A percentile compares a stretch with the other conserved stretches of the same genome.
phyloP scores from a whole-genome alignment of 2,113 vertebrate genomes.

The Lepus europaeus region DNA sequence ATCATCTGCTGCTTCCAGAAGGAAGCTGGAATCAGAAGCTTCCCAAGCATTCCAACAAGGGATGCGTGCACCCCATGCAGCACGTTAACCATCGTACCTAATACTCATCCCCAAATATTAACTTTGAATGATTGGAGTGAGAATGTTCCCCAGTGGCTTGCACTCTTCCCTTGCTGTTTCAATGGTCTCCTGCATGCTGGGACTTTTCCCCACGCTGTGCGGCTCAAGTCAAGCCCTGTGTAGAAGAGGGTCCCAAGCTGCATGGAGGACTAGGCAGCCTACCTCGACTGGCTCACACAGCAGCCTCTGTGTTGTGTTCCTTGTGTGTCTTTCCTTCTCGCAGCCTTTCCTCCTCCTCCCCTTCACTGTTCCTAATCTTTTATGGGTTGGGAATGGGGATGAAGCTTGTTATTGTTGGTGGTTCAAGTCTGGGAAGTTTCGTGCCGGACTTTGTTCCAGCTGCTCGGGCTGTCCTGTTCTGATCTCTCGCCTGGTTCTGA shows the following conservation, averaged over 20 bases:
- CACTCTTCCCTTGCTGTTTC: conserved; percentile 25
- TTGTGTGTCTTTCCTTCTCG: not conserved
- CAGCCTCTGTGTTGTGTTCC: not conserved
- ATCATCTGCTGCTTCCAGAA: no score
- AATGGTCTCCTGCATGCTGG: not conserved
- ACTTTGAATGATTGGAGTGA: not conserved
- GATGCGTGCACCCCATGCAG: no score
- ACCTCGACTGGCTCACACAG: not conserved
- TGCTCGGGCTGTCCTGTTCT: not conserved
- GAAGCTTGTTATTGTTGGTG: not conserved
- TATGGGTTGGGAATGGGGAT: not conserved
- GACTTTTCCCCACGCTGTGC: not conserved
- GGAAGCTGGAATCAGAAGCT: no score
- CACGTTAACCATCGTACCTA: no score
- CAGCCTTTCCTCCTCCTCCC: not conserved
- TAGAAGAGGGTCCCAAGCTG: not conserved
- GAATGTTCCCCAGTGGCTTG: not conserved
- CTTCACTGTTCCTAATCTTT: not conserved
- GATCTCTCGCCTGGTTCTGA: conserved; percentile 1
- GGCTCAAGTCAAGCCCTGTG: not conserved
- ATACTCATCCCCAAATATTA: not conserved
- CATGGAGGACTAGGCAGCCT: not conserved
- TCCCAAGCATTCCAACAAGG: no score
- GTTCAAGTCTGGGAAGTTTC: not conserved
- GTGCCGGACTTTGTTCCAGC: conserved; percentile 36